Conservation (phyloP, 2,888 invertebrate genomes). For the Ectropis crepuscularia region DNA sequence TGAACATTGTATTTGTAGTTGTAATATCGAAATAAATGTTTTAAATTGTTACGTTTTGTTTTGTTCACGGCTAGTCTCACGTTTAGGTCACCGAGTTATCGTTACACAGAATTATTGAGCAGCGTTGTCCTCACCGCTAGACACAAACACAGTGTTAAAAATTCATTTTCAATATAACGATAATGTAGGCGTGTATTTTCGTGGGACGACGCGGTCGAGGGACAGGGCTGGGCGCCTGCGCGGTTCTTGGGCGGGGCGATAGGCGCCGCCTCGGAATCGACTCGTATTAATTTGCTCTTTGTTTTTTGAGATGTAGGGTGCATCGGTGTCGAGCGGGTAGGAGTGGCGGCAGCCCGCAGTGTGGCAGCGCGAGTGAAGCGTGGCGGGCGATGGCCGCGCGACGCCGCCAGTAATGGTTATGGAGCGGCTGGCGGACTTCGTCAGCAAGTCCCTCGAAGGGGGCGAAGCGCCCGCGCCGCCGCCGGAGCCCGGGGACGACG, state of each 20-base stretch:
- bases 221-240: slow-evolving; percentile 70
- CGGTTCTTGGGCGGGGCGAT: slow-evolving; percentile 68
- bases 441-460: slow-evolving; percentile 93
- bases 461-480: slow-evolving; percentile 79
- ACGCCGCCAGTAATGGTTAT: slow-evolving; percentile 85
- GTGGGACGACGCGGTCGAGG: slow-evolving; percentile 48
- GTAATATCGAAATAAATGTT: slow-evolving; percentile 19
- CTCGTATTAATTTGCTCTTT: slow-evolving; percentile 29
- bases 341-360: slow-evolving; percentile 59
- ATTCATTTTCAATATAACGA: slow-evolving; percentile 79
- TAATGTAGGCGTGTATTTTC: slow-evolving; percentile 82
- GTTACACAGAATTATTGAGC: slow-evolving; percentile 35
- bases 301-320: slow-evolving; percentile 28
- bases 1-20: slow-evolving; percentile 13
- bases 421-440: slow-evolving; percentile 96
- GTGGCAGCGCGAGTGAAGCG: slow-evolving; percentile 68
- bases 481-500: slow-evolving; percentile 78
- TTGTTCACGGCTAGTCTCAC: slow-evolving; percentile 12
- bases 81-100: slow-evolving; percentile 18
- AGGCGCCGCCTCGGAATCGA: slow-evolving; percentile 56
- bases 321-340: slow-evolving; percentile 5
- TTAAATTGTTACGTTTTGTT: neutral
- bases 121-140: slow-evolving; percentile 48
- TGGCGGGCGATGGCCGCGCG: slow-evolving; percentile 74
- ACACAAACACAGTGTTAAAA: slow-evolving; percentile 71